These are phyloP conservation scores for Motacilla tschutschensis DNA, from an alignment of 2,113 vertebrate species.

Conservation along the genomic window DNA sequence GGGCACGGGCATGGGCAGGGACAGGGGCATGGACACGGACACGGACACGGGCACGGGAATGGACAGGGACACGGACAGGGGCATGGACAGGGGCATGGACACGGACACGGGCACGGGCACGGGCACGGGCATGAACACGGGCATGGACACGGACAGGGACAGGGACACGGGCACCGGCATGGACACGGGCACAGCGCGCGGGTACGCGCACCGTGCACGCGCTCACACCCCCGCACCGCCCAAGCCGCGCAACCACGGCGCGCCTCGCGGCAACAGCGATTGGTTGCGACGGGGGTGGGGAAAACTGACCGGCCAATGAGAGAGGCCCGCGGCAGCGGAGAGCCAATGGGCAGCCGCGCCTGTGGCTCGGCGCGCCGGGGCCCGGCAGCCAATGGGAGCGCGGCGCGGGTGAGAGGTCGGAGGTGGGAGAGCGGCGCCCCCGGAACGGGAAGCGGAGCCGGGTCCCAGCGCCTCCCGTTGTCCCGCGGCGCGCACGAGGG, in stretches of 20 bases:
- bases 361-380: fast-evolving
- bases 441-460: not conserved
- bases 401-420: not conserved
- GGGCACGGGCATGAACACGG: too few relatives aligned
- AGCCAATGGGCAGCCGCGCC: not conserved
- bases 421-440: not conserved
- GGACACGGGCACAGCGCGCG: not conserved
- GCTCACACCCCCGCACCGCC: fast-evolving
- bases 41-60: too few relatives aligned
- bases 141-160: too few relatives aligned
- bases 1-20: too few relatives aligned
- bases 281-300: fast-evolving
- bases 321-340: fast-evolving
- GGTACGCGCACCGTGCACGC: not conserved
- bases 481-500: not conserved
- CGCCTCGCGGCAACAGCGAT: not conserved
- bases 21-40: too few relatives aligned
- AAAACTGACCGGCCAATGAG: conserved; percentile 3
- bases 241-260: too few relatives aligned
- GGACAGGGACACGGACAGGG: too few relatives aligned
- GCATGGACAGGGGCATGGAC: too few relatives aligned
- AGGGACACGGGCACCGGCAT: too few relatives aligned
- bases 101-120: too few relatives aligned
- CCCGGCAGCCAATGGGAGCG: not conserved
- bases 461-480: not conserved